Evolutionary conservation across 2,113 vertebrate species (phyloP).

Genomic region (Myiopsitta monachus): DNA sequence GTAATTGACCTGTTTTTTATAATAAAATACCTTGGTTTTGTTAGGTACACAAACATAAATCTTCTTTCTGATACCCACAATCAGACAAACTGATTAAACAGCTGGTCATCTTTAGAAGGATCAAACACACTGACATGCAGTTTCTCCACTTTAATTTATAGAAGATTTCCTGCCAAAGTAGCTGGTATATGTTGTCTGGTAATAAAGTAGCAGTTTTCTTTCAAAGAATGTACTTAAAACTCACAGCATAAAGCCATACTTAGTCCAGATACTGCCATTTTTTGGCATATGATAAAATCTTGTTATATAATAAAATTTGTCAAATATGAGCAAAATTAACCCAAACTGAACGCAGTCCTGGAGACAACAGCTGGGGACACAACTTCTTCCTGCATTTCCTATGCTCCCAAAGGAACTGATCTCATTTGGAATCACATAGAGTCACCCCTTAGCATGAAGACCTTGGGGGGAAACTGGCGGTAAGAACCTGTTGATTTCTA

Average conservation of each 20-base stretch:
- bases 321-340: neutral
- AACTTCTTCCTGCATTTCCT: neutral
- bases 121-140: neutral
- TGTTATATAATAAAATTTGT: neutral
- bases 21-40: constrained; percentile 14
- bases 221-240: neutral
- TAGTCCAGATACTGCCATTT: neutral
- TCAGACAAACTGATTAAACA: neutral
- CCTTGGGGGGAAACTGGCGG: rapidly evolving
- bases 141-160: neutral
- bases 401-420: neutral
- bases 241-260: neutral
- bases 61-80: neutral
- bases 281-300: neutral
- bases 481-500: neutral
- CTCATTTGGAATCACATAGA: rapidly evolving
- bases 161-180: neutral
- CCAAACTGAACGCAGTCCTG: neutral
- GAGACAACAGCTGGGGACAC: neutral
- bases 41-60: neutral
- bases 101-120: neutral
- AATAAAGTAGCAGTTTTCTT: neutral
- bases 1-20: constrained; percentile 8
- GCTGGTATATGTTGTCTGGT: neutral
- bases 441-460: neutral